A percentile compares a stretch with the other conserved stretches of the same genome.
Evolutionary conservation across 2,888 invertebrate genomes (phyloP).

Genomic region (Didymodactylos carnosus): DNA sequence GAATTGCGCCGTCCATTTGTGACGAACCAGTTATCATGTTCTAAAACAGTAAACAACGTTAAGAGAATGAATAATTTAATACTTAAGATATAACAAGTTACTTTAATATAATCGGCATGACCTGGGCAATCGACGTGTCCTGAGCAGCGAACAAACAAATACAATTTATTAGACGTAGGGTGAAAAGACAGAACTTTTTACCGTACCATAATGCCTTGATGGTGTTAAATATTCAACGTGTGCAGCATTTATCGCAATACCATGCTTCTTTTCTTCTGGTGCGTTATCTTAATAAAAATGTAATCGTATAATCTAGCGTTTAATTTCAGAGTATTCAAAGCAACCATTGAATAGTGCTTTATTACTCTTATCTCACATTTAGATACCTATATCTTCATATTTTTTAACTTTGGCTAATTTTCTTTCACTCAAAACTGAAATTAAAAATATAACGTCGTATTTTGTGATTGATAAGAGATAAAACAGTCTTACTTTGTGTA

Average conservation of each 20-base stretch:
- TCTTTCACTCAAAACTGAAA: constrained; percentile 52
- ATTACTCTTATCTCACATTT: no score
- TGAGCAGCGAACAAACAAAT: no score
- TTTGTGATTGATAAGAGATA: no score
- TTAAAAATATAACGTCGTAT: no score
- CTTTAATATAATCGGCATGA: constrained; percentile 95
- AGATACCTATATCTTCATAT: constrained; percentile 79
- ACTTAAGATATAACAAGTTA: constrained; percentile 17
- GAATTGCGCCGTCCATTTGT: constrained; percentile 93
- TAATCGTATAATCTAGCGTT: no score
- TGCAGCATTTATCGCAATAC: constrained; percentile 85
- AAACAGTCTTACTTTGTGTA: constrained; percentile 35
- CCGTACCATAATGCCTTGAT: constrained; percentile 70
- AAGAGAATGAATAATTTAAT: no score
- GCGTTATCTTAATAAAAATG: no score
- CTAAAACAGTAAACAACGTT: constrained; percentile 26
- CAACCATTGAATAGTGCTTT: no score
- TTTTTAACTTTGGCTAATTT: constrained; percentile 63
- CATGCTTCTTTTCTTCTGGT: constrained; percentile 81
- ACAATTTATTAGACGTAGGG: no score
- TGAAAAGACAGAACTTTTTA: no score
- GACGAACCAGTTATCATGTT: constrained; percentile 97
- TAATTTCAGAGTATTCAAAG: no score
- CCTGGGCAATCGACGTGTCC: constrained; percentile 96
- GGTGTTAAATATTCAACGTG: constrained; percentile 83